These are phyloP conservation scores for Lagodon rhomboides DNA, from an alignment of 2,797 vertebrate genomes.

Conservation along the genomic window DNA sequence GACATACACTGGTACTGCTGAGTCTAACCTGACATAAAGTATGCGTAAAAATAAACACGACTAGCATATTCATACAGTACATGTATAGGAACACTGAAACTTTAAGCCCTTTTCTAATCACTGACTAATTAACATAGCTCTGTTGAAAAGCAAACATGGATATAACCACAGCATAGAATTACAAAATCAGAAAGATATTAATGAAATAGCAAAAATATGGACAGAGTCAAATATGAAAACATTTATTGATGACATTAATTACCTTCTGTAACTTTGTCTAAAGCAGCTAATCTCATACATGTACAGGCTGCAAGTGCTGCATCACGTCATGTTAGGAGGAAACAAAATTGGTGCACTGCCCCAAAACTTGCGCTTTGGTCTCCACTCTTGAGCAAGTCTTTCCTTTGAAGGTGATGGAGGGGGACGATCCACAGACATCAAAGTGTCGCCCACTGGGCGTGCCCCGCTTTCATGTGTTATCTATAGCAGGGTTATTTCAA, in stretches of 20 bases:
- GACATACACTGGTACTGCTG: not conserved
- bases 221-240: not conserved
- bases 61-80: too few species aligned
- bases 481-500: constrained; percentile 41
- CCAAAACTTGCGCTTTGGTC: constrained; percentile 19
- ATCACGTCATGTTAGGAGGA: not conserved
- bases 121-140: not conserved
- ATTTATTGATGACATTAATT: not conserved
- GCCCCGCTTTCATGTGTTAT: constrained; percentile 60
- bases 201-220: not conserved
- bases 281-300: not conserved
- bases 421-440: constrained; percentile 43
- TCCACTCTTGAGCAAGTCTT: constrained; percentile 13
- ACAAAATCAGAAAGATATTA: not conserved
- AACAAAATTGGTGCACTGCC: not conserved
- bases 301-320: not conserved
- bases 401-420: constrained; percentile 51
- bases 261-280: not conserved
- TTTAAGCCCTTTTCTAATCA: not conserved
- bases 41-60: not conserved
- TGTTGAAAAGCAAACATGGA: not conserved
- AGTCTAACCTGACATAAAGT: not conserved
- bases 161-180: not conserved
- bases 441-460: constrained; percentile 53
- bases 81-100: not conserved